Percentiles rank a stretch among this genome's conserved stretches.
phyloP scores from a whole-genome alignment of 2,888 invertebrate species.

The Acleris laterana region DNA sequence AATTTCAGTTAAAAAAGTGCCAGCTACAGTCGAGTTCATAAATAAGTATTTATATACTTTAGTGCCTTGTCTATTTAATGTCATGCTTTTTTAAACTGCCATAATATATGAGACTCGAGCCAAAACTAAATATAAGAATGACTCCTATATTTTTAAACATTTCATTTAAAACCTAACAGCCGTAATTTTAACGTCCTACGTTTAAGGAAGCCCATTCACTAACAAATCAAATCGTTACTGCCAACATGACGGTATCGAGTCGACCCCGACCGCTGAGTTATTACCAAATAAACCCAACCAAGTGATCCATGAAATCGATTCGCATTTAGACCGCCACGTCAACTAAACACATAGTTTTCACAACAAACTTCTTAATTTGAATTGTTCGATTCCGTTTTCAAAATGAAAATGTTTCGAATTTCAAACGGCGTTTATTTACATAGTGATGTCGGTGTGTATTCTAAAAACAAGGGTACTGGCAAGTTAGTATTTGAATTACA shows the following conservation, averaged over 20 bases:
- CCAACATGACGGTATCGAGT: constrained; percentile 18
- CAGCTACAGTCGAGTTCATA: no score
- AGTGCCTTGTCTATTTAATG: no score
- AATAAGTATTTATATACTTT: no score
- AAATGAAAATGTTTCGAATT: constrained; percentile 1
- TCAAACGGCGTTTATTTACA: no score
- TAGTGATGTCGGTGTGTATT: background rate
- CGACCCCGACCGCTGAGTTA: constrained; percentile 21
- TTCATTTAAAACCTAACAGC: background rate
- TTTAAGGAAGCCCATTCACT: constrained; percentile 1
- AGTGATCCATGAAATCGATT: constrained; percentile 31
- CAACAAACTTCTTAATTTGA: constrained; percentile 35
- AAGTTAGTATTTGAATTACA: background rate
- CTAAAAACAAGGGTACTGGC: background rate
- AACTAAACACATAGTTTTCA: constrained; percentile 19
- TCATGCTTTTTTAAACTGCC: no score
- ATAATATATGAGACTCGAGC: no score
- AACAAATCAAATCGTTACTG: constrained; percentile 26
- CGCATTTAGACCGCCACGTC: constrained; percentile 11
- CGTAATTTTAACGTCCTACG: background rate
- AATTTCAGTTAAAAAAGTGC: no score
- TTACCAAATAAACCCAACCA: constrained; percentile 4
- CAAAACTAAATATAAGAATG: no score
- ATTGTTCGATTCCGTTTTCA: constrained; percentile 12
- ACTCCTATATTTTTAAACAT: background rate